A percentile compares a stretch with the other conserved stretches of the same genome.
These are phyloP conservation scores for Eubasilissa regina DNA, from an alignment of 1,140 invertebrate species.

Conservation along the genomic window DNA sequence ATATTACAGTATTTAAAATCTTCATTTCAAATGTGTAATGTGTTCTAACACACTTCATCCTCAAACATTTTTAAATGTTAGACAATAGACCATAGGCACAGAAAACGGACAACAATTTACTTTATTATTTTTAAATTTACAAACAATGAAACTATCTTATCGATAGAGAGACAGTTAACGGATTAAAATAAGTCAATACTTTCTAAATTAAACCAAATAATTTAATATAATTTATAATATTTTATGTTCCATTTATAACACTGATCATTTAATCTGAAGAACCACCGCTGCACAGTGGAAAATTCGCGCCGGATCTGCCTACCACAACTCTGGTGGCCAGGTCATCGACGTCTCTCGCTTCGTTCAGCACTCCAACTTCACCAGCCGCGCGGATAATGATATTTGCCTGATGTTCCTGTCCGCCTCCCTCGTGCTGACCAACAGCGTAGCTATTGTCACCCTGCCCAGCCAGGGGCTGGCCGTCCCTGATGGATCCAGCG, in stretches of 20 bases:
- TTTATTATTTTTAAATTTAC: no score
- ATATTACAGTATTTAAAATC: no score
- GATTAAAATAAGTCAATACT: neutral
- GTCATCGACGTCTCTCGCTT: constrained; percentile 37
- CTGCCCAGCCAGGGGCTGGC: constrained; percentile 55
- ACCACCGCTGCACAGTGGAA: constrained; percentile 44
- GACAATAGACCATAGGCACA: no score
- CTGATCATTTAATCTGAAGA: constrained; percentile 4
- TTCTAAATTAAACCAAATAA: neutral
- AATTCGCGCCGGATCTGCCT: constrained; percentile 53
- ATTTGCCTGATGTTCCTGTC: constrained; percentile 44
- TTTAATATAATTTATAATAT: neutral
- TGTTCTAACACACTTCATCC: no score
- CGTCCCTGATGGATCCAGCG: constrained; percentile 58
- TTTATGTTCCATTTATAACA: neutral
- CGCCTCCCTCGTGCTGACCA: constrained; percentile 25
- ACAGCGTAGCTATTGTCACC: constrained; percentile 31
- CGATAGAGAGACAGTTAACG: no score
- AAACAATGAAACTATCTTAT: no score
- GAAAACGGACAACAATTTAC: no score
- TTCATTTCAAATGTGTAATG: no score
- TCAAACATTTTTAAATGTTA: no score
- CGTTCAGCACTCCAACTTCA: constrained; percentile 46
- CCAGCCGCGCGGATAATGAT: constrained; percentile 46
- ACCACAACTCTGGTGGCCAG: constrained; percentile 50